Evolutionary conservation across 2,888 invertebrate genomes (phyloP).

Genomic region (Euproctis similis): DNA sequence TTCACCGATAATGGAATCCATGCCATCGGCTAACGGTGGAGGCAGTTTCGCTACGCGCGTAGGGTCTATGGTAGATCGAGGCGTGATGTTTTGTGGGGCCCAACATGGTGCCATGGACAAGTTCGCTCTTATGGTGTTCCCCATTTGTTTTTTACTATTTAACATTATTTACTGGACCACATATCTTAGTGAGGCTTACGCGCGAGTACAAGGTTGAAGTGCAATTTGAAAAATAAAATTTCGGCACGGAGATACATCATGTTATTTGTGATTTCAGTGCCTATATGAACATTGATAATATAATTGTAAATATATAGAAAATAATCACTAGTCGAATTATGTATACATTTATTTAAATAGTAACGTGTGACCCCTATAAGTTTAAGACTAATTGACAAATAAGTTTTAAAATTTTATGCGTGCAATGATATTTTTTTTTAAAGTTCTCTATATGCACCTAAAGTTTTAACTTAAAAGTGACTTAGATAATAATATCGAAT

Average conservation of each 20-base stretch:
- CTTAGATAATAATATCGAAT: too few relatives aligned
- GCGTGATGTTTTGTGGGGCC: constrained; percentile 78
- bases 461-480: too few relatives aligned
- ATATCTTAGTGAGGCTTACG: constrained; percentile 75
- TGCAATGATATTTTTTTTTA: too few relatives aligned
- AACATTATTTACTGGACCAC: constrained; percentile 77
- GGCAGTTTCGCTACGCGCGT: constrained; percentile 43
- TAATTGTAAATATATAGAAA: constrained; percentile 50
- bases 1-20: constrained; percentile 62
- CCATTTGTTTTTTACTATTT: constrained; percentile 75
- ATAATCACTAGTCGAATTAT: constrained; percentile 58
- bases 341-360: too few relatives aligned
- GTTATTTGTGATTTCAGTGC: constrained; percentile 31
- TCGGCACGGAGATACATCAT: constrained; percentile 7
- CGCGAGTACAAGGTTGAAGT: constrained; percentile 39
- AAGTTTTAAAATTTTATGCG: too few relatives aligned
- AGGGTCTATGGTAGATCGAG: constrained; percentile 62
- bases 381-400: too few relatives aligned
- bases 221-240: constrained; percentile 16
- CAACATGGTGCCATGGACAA: constrained; percentile 77
- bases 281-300: constrained; percentile 28
- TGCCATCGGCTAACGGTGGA: constrained; percentile 44
- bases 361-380: constrained; percentile 19
- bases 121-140: constrained; percentile 77
- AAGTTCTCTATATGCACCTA: too few relatives aligned